These are phyloP conservation scores for Aphelocoma coerulescens DNA, from an alignment of 2,113 vertebrate species.

Conservation along the genomic window DNA sequence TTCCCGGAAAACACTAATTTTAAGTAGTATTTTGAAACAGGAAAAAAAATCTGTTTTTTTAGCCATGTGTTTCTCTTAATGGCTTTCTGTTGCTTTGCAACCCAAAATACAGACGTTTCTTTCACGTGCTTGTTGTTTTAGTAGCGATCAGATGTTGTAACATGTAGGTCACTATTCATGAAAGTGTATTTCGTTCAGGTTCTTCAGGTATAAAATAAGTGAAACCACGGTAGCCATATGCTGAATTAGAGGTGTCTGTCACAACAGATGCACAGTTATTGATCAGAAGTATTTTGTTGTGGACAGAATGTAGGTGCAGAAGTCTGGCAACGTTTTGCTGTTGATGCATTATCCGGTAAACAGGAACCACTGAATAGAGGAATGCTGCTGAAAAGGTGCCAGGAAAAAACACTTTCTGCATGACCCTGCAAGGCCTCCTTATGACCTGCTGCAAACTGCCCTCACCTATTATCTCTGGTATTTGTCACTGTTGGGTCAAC, in stretches of 20 bases:
- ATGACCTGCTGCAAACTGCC: not conserved
- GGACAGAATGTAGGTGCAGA: not conserved
- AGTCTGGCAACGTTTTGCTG: not conserved
- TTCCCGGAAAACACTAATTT: not conserved
- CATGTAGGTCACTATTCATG: not conserved
- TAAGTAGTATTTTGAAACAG: not conserved
- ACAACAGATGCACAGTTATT: not conserved
- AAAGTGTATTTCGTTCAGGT: not conserved
- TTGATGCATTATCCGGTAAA: not conserved
- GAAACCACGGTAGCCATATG: rapidly evolving
- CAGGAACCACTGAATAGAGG: not conserved
- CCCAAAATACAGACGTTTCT: not conserved
- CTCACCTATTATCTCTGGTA: not conserved
- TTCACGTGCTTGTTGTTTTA: not conserved
- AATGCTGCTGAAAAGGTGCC: not conserved
- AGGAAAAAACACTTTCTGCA: not conserved
- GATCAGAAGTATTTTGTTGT: not conserved
- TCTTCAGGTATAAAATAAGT: not conserved
- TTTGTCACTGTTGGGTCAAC: not conserved
- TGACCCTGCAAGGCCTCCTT: not conserved
- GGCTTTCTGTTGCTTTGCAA: not conserved
- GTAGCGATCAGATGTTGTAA: not conserved
- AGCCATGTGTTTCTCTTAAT: not conserved
- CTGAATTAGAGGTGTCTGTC: not conserved
- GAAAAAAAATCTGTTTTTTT: not conserved